Percentiles rank a stretch among this genome's conserved stretches.
phyloP scores from a whole-genome alignment of 64 coral and sea anemone species.

The Montipora foliosa region DNA sequence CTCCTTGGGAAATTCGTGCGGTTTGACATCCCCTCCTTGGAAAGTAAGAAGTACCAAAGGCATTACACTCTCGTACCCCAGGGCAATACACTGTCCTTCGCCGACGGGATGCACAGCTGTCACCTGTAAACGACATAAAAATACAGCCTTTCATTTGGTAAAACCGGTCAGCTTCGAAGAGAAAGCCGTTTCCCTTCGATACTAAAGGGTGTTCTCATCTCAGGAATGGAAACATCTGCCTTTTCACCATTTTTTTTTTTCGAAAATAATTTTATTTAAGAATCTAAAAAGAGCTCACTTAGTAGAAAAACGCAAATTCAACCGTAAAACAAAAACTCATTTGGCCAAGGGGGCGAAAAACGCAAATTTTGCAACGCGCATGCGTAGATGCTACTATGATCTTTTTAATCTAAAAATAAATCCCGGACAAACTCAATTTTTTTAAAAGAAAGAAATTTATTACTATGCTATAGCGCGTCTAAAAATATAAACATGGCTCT shows the following conservation, averaged over 20 bases:
- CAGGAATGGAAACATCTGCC: too few species aligned
- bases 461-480: not conserved
- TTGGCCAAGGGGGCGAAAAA: not conserved
- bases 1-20: slow-evolving; percentile 28
- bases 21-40: slow-evolving; percentile 71
- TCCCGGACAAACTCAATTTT: too few species aligned
- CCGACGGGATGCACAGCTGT: slow-evolving; percentile 75
- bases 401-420: not conserved
- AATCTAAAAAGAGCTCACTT: not conserved
- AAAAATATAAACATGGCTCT: not conserved
- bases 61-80: slow-evolving; percentile 79
- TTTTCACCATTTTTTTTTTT: too few species aligned
- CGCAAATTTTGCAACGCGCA: not conserved
- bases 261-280: too few species aligned
- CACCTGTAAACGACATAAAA: slow-evolving; percentile 36
- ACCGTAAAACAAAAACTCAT: not conserved
- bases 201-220: too few species aligned
- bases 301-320: not conserved
- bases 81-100: slow-evolving; percentile 76
- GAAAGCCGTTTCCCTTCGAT: not conserved
- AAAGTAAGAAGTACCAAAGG: slow-evolving; percentile 77
- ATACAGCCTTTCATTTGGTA: not conserved
- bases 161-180: not conserved
- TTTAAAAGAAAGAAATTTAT: too few species aligned
- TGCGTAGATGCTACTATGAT: not conserved